A percentile compares a stretch with the other conserved stretches of the same genome.
These are phyloP conservation scores for Tillus elongatus DNA, from an alignment of 2,888 invertebrate genomes.

Conservation along the genomic window DNA sequence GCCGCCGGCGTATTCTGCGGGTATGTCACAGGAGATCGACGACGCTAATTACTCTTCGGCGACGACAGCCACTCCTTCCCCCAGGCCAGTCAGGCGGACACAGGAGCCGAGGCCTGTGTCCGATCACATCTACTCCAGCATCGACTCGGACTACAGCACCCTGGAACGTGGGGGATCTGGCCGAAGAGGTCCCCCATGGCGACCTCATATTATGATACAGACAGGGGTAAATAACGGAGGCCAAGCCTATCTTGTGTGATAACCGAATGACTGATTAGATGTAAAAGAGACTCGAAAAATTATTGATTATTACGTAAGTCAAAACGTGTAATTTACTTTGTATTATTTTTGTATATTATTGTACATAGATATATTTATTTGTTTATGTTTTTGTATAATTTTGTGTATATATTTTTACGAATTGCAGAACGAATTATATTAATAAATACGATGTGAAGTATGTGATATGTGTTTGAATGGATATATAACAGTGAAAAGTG, in stretches of 20 bases:
- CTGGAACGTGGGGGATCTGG: conserved; percentile 59
- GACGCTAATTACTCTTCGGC: conserved; percentile 57
- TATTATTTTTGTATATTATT: conserved; percentile 44
- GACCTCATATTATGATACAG: conserved; percentile 41
- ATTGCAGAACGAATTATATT: conserved; percentile 38
- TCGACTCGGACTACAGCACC: conserved; percentile 81
- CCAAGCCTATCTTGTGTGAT: conserved; percentile 66
- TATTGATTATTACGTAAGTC: conserved; percentile 18
- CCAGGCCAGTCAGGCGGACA: conserved; percentile 43
- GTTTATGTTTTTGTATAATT: conserved; percentile 41
- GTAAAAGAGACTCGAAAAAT: conserved; percentile 24
- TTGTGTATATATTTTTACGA: conserved; percentile 44
- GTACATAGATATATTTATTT: conserved; percentile 45
- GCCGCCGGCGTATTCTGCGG: conserved; percentile 40
- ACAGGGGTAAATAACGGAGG: conserved; percentile 43
- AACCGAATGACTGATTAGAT: conserved; percentile 42
- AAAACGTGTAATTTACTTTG: conserved; percentile 34
- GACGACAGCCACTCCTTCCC: conserved; percentile 57
- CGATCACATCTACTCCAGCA: conserved; percentile 84
- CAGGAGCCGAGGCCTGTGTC: conserved; percentile 68
- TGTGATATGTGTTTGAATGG: conserved; percentile 3
- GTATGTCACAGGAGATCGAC: conserved; percentile 43
- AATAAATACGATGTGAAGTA: conserved; percentile 42
- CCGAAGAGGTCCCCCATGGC: conserved; percentile 44
- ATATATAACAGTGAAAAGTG: no score